Percentiles rank a stretch among this genome's conserved stretches.
These are phyloP conservation scores for Coendou prehensilis DNA, from an alignment of 2,797 vertebrate species.

Conservation along the genomic window DNA sequence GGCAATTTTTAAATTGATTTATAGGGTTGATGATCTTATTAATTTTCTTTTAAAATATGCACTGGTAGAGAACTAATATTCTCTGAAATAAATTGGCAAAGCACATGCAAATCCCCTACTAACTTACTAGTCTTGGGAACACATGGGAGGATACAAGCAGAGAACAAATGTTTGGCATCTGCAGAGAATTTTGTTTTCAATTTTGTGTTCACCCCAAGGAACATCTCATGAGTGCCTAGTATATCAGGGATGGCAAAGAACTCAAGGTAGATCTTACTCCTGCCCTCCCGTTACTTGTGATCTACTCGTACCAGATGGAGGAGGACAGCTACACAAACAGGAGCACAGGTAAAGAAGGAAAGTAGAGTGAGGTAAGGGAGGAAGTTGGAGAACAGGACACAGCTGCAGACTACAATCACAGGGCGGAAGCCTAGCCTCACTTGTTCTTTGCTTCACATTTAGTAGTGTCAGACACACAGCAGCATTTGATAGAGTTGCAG, in stretches of 20 bases:
- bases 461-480: neutral
- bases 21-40: conserved; percentile 73
- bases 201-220: conserved; percentile 44
- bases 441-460: neutral
- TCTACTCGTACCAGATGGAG: neutral
- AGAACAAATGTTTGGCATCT: conserved; percentile 84
- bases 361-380: neutral
- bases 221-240: conserved; percentile 11
- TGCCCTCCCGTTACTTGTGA: neutral
- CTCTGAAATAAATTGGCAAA: conserved; percentile 79
- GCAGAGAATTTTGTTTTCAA: conserved; percentile 82
- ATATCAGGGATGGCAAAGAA: neutral
- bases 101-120: conserved; percentile 76
- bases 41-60: conserved; percentile 73
- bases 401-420: neutral
- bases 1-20: conserved; percentile 78
- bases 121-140: conserved; percentile 70
- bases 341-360: neutral
- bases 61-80: conserved; percentile 67
- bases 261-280: neutral
- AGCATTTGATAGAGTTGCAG: neutral
- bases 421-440: accelerated
- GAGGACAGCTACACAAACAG: neutral
- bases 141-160: conserved; percentile 78
- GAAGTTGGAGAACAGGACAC: neutral